Base-by-base conservation (phyloP, 1,140 invertebrate species). In the Orius insidiosus region DNA sequence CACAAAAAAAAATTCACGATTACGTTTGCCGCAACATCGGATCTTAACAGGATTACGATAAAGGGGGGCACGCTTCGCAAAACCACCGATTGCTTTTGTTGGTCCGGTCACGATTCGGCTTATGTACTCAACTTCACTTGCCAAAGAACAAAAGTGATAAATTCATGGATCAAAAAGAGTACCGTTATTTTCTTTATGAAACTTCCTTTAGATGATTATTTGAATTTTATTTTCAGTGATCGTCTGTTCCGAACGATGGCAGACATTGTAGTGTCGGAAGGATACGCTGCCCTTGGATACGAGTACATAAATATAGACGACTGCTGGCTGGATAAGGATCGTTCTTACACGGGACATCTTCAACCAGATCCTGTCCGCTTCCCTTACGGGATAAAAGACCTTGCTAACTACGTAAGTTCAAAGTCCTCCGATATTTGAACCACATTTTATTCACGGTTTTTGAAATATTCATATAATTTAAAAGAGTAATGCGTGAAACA, bases 231-330 rank as follows among this genome's bases (percentile, higher is more conserved):
- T 50, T 69, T 18, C 63, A 96, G 92, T 64, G 93, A 96, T 63
- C 72, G 76, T 36, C 68, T 97, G 2, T 94, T 94, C 64, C 78
- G 79, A 55, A 81, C 82, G 45, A 93, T 93, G 87, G 76, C 90
- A 13, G 88, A 96, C 60, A 71, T 85, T 48, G 65, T 96, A 46
- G 84, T 88, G 2, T 68, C 73, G 8, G 86, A 94, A 59, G 92
- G 92, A 4, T 96, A 90, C 59, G 80, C 79, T 14, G 78, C 77
- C 16, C 78, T 69, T 5, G 92, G 92, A 15, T 97, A 95, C 64
- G 78, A 92, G 58, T 90, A 90, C 59, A 77, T 95, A 45, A 94
- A 89, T 60, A 78, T 97, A 44, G 92, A 97, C 59, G 92, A 97
- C 63, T 97, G 92, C 63, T 97, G 90, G 90, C 64, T 88, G 46